Evolutionary conservation across 2,113 vertebrate genomes (phyloP), one percentile per base, ranked within the genome.

Genomic region (Azemiops feae): DNA sequence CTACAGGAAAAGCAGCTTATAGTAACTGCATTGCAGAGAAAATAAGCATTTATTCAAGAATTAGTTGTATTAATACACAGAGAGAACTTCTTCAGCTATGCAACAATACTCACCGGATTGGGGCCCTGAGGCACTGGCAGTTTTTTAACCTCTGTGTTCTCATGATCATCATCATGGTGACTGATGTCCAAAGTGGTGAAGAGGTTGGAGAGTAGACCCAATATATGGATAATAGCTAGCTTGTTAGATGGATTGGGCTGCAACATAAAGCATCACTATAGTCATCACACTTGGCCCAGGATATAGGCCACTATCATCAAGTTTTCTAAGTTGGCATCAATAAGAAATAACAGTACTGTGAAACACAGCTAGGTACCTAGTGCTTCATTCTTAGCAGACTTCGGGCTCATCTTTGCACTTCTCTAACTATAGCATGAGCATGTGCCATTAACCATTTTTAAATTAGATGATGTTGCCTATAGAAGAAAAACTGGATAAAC

Each of bases 221-320:
- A 96, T 96, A 99, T 99, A 96, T 99, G 99, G 97, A 99, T 99
- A 96, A 99, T 99, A 55, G 99, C 99, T 97, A 99, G 96, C 91
- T 99, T 99, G 97, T 99, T 99, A 93, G 99, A 99, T 20, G 99
- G 99, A 97, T 99, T 99, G 12, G 99, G 99, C 99, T 99, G 97
- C 14, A 97, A 95, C 64, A 93, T 97, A 91, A 98, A 94, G 91
- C 89, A 54, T 93, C 93, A 94, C 87, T 23, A 22, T 18, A 87
- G 10, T 60, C 5, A 14, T 87, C 23, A 45, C 10, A 64, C 20
- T 6, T 9, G 27, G 39, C 4, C 4, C 50, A 43, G 23, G 57
- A 50, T 58, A 52, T 34, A 27, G n/a, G 85, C 5, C n/a, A 53
- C 55, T 58, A 47, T 50, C 5, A 85, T 64, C 85, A 92, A 23